Evolutionary conservation across 2,113 vertebrate genomes (phyloP).

Genomic region (Ia io): DNA sequence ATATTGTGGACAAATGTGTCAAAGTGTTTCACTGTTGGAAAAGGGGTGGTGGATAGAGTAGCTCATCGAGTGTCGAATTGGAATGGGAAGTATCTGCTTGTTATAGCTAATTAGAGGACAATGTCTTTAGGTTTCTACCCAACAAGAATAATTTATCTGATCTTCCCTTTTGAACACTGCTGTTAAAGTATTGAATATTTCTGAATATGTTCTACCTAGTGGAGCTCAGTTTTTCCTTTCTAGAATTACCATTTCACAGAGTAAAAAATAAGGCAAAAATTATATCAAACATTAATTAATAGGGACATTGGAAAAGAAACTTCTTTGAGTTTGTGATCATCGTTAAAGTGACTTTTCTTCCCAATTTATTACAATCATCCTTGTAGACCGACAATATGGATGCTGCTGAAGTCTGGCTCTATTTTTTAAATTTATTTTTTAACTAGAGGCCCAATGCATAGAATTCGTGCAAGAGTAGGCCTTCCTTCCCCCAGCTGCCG

Average conservation of each 20-base stretch:
- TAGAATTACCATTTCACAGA: neutral
- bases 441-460: neutral
- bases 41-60: neutral
- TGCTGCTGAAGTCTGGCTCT: neutral
- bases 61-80: neutral
- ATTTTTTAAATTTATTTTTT: neutral
- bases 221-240: neutral
- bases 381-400: neutral
- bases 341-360: neutral
- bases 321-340: neutral
- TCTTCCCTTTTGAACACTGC: neutral
- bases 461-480: no score
- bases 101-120: neutral
- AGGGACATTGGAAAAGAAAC: neutral
- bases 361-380: neutral
- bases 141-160: neutral
- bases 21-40: neutral
- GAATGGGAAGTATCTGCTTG: neutral
- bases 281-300: neutral
- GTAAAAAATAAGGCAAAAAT: neutral
- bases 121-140: neutral
- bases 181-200: neutral
- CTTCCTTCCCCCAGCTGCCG: no score
- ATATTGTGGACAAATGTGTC: neutral
- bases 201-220: neutral